Evolutionary conservation across 2,113 vertebrate species (phyloP).

Genomic region (Perccottus glenii): DNA sequence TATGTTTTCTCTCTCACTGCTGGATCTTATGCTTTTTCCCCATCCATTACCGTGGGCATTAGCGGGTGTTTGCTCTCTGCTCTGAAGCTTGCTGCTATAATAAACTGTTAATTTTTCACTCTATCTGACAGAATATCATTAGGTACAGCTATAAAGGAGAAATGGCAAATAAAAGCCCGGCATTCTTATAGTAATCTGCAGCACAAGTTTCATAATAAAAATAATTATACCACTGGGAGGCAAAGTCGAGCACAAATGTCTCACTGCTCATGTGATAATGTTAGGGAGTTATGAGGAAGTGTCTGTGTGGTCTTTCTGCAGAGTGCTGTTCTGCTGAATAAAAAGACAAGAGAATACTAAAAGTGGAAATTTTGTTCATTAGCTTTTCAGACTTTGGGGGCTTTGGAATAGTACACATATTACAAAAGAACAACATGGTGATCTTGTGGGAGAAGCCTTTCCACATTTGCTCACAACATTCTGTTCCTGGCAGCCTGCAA

Average conservation of each 20-base stretch:
- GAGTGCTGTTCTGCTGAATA: constrained; percentile 19
- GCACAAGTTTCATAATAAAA: constrained; percentile 63
- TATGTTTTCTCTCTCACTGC: constrained; percentile 57
- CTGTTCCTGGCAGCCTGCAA: constrained; percentile 41
- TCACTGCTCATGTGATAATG: constrained; percentile 34
- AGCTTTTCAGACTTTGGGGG: constrained; percentile 3
- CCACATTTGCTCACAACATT: constrained; percentile 31
- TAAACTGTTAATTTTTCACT: constrained; percentile 71
- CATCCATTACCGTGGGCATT: constrained; percentile 71
- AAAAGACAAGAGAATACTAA: constrained; percentile 8
- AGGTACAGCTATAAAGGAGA: constrained; percentile 63
- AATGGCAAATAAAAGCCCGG: constrained; percentile 63
- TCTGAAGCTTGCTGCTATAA: constrained; percentile 58
- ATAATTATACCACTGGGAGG: constrained; percentile 68
- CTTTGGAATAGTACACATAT: background rate
- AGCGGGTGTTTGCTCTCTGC: constrained; percentile 68
- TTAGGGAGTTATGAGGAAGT: constrained; percentile 22
- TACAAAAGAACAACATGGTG: background rate
- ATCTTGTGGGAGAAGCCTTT: constrained; percentile 27
- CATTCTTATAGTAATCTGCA: constrained; percentile 61
- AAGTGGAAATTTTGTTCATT: background rate
- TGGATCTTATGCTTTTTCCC: constrained; percentile 53
- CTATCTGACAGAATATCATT: constrained; percentile 74
- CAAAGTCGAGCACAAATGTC: constrained; percentile 46
- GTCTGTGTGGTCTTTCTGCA: constrained; percentile 22